Evolutionary conservation across 2,888 invertebrate genomes (phyloP).

Genomic region (Sinhomidia bicolor): DNA sequence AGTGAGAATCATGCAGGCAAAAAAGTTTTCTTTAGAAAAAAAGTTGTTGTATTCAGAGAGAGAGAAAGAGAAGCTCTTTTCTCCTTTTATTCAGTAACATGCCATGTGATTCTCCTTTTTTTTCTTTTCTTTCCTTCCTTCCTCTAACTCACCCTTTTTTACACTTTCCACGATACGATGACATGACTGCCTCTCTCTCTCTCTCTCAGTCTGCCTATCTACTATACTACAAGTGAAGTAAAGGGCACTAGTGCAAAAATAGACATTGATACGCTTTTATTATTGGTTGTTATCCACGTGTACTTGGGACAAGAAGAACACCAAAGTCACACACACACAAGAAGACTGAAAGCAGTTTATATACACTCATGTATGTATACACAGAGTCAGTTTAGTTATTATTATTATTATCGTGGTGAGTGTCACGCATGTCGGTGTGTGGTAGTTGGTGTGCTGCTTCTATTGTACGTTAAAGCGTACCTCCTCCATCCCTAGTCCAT

Average conservation of each 20-base stretch:
- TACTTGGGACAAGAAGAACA: too few relatives aligned
- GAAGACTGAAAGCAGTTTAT: too few relatives aligned
- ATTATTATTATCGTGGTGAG: conserved; percentile 51
- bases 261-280: conserved; percentile 47
- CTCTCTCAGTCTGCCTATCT: too few relatives aligned
- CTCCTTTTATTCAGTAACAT: conserved; percentile 28
- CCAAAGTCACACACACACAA: not conserved
- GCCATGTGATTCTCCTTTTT: conserved; percentile 21
- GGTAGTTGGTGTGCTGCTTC: not conserved
- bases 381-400: too few relatives aligned
- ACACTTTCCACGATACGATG: conserved; percentile 12
- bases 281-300: conserved; percentile 20
- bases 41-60: conserved; percentile 11
- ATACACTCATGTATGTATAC: too few relatives aligned
- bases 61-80: not conserved
- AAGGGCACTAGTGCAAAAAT: conserved; percentile 72
- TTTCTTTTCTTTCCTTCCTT: not conserved
- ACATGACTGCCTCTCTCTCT: conserved; percentile 11
- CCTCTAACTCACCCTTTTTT: not conserved
- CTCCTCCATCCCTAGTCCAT: conserved; percentile 56
- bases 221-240: conserved; percentile 30
- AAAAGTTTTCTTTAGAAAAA: conserved; percentile 38
- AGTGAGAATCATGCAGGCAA: conserved; percentile 12
- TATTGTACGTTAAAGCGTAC: not conserved
- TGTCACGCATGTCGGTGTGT: conserved; percentile 39